A percentile compares a stretch with the other conserved stretches of the same genome.
Conservation (phyloP, 2,797 vertebrate genomes). For the Hemibagrus guttatus region DNA sequence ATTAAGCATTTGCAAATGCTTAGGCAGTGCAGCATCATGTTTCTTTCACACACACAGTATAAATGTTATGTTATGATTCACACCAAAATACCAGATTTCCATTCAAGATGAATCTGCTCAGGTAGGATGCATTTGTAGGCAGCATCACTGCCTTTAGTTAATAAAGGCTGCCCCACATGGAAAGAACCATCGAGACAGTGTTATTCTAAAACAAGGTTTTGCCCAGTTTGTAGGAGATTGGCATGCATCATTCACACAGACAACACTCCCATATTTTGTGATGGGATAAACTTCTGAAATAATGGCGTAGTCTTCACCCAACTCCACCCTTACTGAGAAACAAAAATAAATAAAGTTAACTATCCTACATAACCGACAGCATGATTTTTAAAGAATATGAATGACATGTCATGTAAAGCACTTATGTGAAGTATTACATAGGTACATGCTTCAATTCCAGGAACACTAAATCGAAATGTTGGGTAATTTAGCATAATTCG, state of each 20-base stretch:
- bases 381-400: background rate
- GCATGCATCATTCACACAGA: background rate
- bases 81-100: background rate
- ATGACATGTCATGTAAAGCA: background rate
- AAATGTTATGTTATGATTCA: background rate
- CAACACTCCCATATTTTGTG: background rate
- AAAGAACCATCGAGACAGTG: background rate
- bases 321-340: background rate
- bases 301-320: background rate
- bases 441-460: background rate
- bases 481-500: background rate
- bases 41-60: background rate
- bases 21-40: background rate
- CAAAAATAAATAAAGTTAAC: too few species aligned
- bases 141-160: background rate
- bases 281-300: background rate
- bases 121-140: background rate
- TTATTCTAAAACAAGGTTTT: background rate
- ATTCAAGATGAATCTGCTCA: background rate
- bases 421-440: background rate
- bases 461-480: background rate
- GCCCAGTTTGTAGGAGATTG: background rate
- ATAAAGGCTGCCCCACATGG: background rate
- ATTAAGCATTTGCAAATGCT: background rate
- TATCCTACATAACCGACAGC: background rate